A percentile compares a stretch with the other conserved stretches of the same genome.
phyloP scores from a whole-genome alignment of 1,140 invertebrate genomes.

The Drosophila prosaltans region DNA sequence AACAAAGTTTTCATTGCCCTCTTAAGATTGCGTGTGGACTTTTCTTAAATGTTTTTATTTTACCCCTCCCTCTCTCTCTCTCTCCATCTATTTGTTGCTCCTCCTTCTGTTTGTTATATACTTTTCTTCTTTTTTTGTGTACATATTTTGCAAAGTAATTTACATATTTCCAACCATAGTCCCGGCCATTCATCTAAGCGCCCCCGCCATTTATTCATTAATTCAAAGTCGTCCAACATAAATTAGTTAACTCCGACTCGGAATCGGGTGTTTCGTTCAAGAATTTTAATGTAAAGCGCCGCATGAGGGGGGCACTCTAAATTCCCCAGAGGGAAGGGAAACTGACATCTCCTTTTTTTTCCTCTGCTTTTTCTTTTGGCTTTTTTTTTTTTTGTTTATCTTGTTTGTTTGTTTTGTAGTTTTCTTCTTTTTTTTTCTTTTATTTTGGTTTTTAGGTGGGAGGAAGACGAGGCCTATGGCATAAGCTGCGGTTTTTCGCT shows the following conservation, averaged over 20 bases:
- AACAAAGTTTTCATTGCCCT: constrained; percentile 75
- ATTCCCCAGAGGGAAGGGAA: constrained; percentile 17
- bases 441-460: too few species aligned
- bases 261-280: constrained; percentile 54
- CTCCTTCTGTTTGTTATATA: constrained; percentile 37
- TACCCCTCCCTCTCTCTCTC: constrained; percentile 8
- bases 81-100: constrained; percentile 17
- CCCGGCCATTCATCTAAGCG: constrained; percentile 69
- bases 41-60: constrained; percentile 56
- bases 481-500: constrained; percentile 73
- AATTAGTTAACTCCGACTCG: constrained; percentile 78
- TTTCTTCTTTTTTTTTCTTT: background rate
- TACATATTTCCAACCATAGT: constrained; percentile 65
- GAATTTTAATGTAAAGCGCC: constrained; percentile 72
- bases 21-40: constrained; percentile 73
- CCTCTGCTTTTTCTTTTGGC: background rate
- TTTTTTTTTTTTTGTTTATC: constrained; percentile 1
- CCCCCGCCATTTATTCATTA: constrained; percentile 80
- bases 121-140: constrained; percentile 44
- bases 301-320: constrained; percentile 25
- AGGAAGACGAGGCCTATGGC: constrained; percentile 28
- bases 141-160: constrained; percentile 66
- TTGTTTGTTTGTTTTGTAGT: constrained; percentile 13
- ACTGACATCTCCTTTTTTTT: constrained; percentile 34
- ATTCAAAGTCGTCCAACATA: constrained; percentile 80